phyloP scores from a whole-genome alignment of 2,888 invertebrate genomes.

The Orthosia incerta region DNA sequence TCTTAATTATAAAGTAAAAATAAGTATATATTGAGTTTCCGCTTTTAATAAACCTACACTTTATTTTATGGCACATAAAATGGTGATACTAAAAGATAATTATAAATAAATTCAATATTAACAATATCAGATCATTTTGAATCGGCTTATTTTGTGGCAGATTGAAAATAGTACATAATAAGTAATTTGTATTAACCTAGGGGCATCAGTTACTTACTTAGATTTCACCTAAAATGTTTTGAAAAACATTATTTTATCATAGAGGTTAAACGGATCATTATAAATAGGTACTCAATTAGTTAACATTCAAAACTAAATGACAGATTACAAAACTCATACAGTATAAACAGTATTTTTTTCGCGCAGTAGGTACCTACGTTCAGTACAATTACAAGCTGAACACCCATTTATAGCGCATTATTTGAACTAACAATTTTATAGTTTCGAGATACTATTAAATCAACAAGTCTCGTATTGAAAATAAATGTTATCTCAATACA shows the following conservation, averaged over 20 bases:
- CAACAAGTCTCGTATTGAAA: constrained; percentile 23
- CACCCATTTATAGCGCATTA: background rate
- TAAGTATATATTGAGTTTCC: constrained; percentile 9
- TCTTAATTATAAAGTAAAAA: constrained; percentile 20
- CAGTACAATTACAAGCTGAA: background rate
- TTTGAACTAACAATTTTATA: constrained; percentile 8
- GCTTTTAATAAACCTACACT: constrained; percentile 24
- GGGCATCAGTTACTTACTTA: background rate
- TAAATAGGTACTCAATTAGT: constrained; percentile 1
- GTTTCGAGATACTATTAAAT: background rate
- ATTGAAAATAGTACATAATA: constrained; percentile 4
- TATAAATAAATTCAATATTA: constrained; percentile 19
- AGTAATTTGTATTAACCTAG: background rate
- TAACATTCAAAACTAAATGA: background rate
- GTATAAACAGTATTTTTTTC: background rate
- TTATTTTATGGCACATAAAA: constrained; percentile 51
- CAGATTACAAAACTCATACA: background rate
- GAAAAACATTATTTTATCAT: constrained; percentile 17
- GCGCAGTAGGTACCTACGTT: background rate
- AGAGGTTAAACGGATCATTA: constrained; percentile 4
- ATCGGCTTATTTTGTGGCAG: background rate
- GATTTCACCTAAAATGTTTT: constrained; percentile 8
- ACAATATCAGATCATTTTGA: constrained; percentile 39
- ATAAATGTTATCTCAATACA: constrained; percentile 46
- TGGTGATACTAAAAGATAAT: constrained; percentile 18